Conservation (phyloP, 2,888 invertebrate genomes). For the Dasysyrphus tricinctus region DNA sequence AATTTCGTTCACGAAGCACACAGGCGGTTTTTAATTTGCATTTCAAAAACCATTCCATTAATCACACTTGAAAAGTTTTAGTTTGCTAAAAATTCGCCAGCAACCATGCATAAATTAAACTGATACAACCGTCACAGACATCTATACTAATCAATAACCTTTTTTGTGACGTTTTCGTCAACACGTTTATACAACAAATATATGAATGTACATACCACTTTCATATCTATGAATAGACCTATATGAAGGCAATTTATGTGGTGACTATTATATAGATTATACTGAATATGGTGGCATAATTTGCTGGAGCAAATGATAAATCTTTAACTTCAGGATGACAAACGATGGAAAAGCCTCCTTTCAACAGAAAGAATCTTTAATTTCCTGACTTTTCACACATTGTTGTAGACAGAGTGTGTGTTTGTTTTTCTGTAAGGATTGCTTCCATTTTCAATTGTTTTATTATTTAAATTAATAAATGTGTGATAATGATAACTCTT, state of each 20-base stretch:
- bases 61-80: constrained; percentile 26
- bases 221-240: not conserved
- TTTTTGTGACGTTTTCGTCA: constrained; percentile 15
- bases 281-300: constrained; percentile 27
- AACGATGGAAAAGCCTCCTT: constrained; percentile 10
- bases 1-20: constrained; percentile 29
- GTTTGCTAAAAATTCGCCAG: constrained; percentile 3
- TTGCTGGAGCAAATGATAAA: constrained; percentile 38
- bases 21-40: constrained; percentile 18
- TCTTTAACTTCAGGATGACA: constrained; percentile 42
- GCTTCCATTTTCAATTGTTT: constrained; percentile 51
- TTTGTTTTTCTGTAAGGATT: not conserved
- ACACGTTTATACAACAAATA: not conserved
- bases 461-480: constrained; percentile 46
- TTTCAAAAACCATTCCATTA: constrained; percentile 31
- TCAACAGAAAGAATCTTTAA: constrained; percentile 10
- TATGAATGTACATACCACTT: not conserved
- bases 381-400: constrained; percentile 7
- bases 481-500: constrained; percentile 15
- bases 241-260: constrained; percentile 20
- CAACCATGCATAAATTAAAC: constrained; percentile 23
- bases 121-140: constrained; percentile 11
- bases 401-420: not conserved
- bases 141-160: constrained; percentile 14
- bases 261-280: constrained; percentile 42